Evolutionary conservation across 2,797 vertebrate species (phyloP), one percentile per base, ranked within the genome.

Genomic region (Coreius guichenoti): DNA sequence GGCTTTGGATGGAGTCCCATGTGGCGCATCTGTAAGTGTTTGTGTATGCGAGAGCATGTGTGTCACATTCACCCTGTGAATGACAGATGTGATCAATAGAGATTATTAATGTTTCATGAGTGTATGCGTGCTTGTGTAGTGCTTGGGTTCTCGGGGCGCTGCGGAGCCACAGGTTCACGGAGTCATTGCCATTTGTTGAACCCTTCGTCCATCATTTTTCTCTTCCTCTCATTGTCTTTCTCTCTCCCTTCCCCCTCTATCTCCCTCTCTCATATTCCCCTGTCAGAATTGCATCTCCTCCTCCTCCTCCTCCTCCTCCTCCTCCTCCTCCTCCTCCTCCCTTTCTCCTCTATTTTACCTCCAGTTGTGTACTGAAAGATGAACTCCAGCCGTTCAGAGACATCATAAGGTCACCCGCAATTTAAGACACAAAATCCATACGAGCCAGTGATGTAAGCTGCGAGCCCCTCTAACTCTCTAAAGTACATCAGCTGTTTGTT

Each of bases 61-160:
- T 85, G 85, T 91, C 87, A 88, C 74, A 85, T 72, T 86, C 56
- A 11, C 19, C 82, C 65, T 87, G 84, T 90, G 92, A 94, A 94
- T 93, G 94, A 93, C 93, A 93, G 90, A 91, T 83, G 75, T 86
- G 91, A 94, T 95, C 94, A 91, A 95, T 95, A 93, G 81, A 90
- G 87, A 91, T 90, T 88, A 93, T 95, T 93, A 92, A 93, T 94
- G 91, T 91, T 93, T 91, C 91, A 93, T 92, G 92, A 93, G 91
- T 39, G 49, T 74, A 72, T 75, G 74, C 17, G 31, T 26, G 54
- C 36, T 26, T 56, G 23, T 67, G 31, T 47, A 13, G 7, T 39
- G 47, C 11, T 51, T 21, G 39, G 68, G 36, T 75, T 76, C 78
- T 43, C 4, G 16, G 49, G 70, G 54, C 8, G 36, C 47, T 75